Conservation (phyloP, 2,888 invertebrate genomes). For the Anodontia alba region DNA sequence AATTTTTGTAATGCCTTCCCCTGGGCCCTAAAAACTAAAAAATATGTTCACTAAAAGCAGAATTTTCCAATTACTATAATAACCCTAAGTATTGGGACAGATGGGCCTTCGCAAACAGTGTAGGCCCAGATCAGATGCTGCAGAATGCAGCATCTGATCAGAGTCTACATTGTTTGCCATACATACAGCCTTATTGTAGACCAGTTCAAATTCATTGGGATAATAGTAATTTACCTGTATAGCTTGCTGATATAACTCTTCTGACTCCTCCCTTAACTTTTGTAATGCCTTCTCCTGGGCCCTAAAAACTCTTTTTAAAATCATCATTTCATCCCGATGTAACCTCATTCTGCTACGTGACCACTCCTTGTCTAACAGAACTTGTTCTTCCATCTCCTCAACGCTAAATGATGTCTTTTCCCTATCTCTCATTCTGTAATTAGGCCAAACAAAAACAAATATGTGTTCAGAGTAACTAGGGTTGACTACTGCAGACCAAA, state of each 20-base stretch:
- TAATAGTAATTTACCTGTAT: constrained; percentile 91
- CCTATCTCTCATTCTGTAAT: constrained; percentile 79
- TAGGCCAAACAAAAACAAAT: too few species aligned
- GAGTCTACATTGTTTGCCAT: background rate
- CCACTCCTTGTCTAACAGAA: constrained; percentile 91
- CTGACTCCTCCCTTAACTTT: constrained; percentile 92
- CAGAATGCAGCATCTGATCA: too few species aligned
- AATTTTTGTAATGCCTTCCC: constrained; percentile 80
- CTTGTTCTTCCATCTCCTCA: constrained; percentile 89
- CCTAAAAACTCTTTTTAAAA: constrained; percentile 89
- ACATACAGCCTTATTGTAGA: background rate
- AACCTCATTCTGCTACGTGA: constrained; percentile 89
- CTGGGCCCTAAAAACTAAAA: constrained; percentile 88
- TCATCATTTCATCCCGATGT: constrained; percentile 88
- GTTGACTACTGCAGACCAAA: background rate
- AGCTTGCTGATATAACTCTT: constrained; percentile 94
- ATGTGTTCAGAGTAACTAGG: too few species aligned
- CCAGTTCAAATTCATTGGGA: too few species aligned
- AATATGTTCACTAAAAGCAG: too few species aligned
- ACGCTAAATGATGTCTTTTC: constrained; percentile 80
- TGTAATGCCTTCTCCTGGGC: constrained; percentile 91
- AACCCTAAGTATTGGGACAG: too few species aligned
- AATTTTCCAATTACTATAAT: background rate
- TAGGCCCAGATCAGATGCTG: too few species aligned
- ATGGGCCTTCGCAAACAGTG: too few species aligned